Base-by-base conservation (phyloP, 2,797 vertebrate species). In the Cryptoblepharus egeriae region DNA sequence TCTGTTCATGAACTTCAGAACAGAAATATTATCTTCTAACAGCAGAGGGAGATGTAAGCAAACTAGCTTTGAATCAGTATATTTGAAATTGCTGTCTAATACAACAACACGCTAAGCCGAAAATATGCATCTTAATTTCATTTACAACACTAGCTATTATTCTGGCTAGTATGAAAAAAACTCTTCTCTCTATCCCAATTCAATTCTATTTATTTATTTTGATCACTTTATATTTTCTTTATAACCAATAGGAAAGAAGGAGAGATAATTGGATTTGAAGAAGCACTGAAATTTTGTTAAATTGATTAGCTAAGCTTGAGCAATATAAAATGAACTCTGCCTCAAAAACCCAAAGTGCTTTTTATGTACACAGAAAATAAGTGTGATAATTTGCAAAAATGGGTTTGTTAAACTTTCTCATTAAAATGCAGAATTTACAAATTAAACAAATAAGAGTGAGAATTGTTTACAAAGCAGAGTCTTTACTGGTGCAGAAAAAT, bases 21-120 rank as follows among this genome's bases (percentile, higher is more conserved):
- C 16, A 68, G 74, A 92, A 92, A 90, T 93, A 87, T 93, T 92
- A 88, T 84, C 81, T 84, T 77, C 84, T 91, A 94, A 93, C 85
- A 89, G 86, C 80, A 93, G 90, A 84, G 80, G 83, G 80, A 87
- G 89, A 87, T 92, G 74, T 87, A 86, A 85, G 55, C 82, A 90
- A 89, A 86, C 63, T 85, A 89, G 92, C 88, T 87, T 82, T 80
- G 88, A 92, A 94, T 87, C 85, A 92, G 77, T 90, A 89, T 83
- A 91, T 77, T 91, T 88, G 73, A 91, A 92, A 91, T 22, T 81
- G 83, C 88, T 88, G 87, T 93, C 92, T 88, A 92, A 88, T 80
- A 93, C 89, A 92, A 77, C 80, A 76, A 85, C 78, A 86, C 16
- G 63, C 75, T 85, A 78, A 90, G 93, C 72, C 82, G 79, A 88